A percentile compares a stretch with the other conserved stretches of the same genome.
phyloP scores from a whole-genome alignment of 2,113 vertebrate species.

The Chrysemys picta region DNA sequence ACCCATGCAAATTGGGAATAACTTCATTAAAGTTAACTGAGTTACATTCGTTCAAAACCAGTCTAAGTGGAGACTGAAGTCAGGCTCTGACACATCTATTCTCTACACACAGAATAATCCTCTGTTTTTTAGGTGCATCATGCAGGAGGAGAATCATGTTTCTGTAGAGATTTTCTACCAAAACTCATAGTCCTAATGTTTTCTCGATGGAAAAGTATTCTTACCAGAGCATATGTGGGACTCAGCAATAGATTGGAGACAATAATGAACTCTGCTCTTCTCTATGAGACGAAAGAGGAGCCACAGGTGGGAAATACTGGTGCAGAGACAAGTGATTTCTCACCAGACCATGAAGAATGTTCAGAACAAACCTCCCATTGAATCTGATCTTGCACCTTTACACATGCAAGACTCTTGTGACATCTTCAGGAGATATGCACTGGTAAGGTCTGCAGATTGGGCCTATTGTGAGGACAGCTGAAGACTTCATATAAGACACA shows the following conservation, averaged over 20 bases:
- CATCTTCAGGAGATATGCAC: background rate
- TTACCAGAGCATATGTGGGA: background rate
- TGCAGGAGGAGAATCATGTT: background rate
- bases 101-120: background rate
- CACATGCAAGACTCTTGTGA: background rate
- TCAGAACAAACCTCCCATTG: background rate
- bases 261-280: background rate
- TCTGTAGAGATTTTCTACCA: background rate
- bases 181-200: background rate
- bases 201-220: background rate
- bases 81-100: background rate
- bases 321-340: background rate
- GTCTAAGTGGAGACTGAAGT: background rate
- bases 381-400: background rate
- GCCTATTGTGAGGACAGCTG: background rate
- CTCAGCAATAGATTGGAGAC: background rate
- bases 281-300: background rate
- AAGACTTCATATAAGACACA: background rate
- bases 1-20: background rate
- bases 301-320: background rate
- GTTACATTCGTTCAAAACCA: rapidly evolving
- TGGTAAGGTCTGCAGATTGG: background rate
- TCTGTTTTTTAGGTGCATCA: background rate
- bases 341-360: background rate
- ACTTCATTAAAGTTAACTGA: background rate